These are phyloP conservation scores for Cryptoprocta ferox DNA, from an alignment of 2,797 vertebrate species.

Conservation along the genomic window DNA sequence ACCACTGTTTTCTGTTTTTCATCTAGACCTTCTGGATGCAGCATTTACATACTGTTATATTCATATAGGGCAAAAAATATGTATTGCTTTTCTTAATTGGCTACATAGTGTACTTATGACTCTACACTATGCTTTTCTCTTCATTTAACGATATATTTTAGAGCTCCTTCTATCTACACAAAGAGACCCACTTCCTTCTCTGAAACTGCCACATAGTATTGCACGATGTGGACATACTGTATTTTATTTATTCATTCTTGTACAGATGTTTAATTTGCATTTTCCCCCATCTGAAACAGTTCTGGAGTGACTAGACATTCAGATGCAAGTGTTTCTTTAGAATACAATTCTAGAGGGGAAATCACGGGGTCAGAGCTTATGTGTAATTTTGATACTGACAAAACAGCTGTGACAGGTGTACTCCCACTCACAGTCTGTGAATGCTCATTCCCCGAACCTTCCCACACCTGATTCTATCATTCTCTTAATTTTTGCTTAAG, in stretches of 20 bases:
- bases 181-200: neutral
- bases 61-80: neutral
- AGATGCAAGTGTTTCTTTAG: neutral
- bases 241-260: constrained; percentile 47
- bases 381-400: neutral
- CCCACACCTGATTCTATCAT: neutral
- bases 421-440: neutral
- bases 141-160: neutral
- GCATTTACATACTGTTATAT: neutral
- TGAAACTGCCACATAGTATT: neutral
- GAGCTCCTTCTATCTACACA: neutral
- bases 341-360: neutral
- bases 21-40: neutral
- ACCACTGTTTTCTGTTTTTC: neutral
- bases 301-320: neutral
- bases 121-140: neutral
- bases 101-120: neutral
- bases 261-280: constrained; percentile 42
- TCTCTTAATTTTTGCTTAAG: neutral
- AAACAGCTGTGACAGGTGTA: neutral
- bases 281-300: neutral
- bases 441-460: neutral
- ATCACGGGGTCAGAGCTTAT: neutral
- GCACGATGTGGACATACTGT: neutral
- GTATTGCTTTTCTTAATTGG: neutral